Conservation (phyloP, 92 coral and sea anemone species). For the Meandrina meandrites region DNA sequence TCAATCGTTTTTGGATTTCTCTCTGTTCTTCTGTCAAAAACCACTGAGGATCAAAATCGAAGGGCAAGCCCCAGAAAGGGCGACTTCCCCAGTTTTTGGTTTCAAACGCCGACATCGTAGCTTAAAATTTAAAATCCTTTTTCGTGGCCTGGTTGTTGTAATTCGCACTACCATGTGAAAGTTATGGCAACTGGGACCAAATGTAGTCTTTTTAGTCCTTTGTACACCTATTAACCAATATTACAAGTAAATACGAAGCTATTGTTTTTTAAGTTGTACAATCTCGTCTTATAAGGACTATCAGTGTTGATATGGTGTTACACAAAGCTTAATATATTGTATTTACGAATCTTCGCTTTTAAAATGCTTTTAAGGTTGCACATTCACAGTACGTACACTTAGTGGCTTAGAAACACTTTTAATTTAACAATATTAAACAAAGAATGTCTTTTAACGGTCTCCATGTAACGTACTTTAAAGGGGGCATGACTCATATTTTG, state of each 20-base stretch:
- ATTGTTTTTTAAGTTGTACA: too few species aligned
- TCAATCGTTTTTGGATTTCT: slow-evolving; percentile 27
- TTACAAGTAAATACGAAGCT: neutral
- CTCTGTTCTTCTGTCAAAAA: slow-evolving; percentile 44
- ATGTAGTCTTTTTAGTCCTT: neutral
- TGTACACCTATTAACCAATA: neutral
- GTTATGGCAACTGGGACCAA: neutral
- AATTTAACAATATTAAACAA: too few species aligned
- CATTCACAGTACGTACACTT: too few species aligned
- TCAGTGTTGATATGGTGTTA: neutral
- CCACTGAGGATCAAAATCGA: slow-evolving; percentile 51
- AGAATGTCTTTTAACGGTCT: too few species aligned
- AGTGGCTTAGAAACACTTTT: too few species aligned
- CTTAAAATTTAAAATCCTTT: neutral
- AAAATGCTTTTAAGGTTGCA: too few species aligned
- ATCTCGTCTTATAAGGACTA: neutral
- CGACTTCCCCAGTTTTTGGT: slow-evolving; percentile 37
- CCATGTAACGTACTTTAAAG: too few species aligned
- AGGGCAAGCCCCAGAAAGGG: slow-evolving; percentile 50
- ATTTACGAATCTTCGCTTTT: too few species aligned
- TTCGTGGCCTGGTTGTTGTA: neutral
- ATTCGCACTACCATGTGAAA: neutral
- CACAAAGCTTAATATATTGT: neutral
- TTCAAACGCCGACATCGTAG: slow-evolving; percentile 2
- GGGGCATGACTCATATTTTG: too few species aligned